A percentile compares a stretch with the other conserved stretches of the same genome.
These are phyloP conservation scores for Cepaea hortensis DNA, from an alignment of 2,888 invertebrate species.

Conservation along the genomic window DNA sequence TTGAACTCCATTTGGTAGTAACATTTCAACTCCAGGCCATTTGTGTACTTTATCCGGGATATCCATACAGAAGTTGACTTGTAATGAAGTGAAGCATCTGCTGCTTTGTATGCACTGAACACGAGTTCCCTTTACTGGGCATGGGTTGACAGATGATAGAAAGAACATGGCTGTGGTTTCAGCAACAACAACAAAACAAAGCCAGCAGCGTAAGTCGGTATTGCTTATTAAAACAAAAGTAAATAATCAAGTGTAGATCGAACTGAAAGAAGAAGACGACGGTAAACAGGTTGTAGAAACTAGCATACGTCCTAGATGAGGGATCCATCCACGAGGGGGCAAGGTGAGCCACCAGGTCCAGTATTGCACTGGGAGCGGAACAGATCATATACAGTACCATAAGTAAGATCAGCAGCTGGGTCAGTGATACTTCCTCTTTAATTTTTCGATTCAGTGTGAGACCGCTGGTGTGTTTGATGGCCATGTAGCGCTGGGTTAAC, in stretches of 20 bases:
- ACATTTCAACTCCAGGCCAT: no score
- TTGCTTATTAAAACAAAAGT: constrained; percentile 71
- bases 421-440: constrained; percentile 67
- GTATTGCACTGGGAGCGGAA: constrained; percentile 67
- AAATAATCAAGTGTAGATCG: constrained; percentile 69
- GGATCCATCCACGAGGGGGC: constrained; percentile 58
- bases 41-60: no score
- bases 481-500: constrained; percentile 60
- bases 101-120: not conserved
- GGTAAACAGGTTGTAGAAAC: constrained; percentile 67
- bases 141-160: not conserved
- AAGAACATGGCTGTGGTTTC: not conserved
- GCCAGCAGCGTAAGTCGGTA: constrained; percentile 68
- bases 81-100: not conserved
- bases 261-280: constrained; percentile 71
- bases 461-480: constrained; percentile 64
- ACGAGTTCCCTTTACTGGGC: not conserved
- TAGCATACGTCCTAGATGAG: constrained; percentile 58
- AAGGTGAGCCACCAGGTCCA: constrained; percentile 63
- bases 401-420: constrained; percentile 66
- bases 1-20: no score
- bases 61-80: no score
- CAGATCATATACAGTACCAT: constrained; percentile 67
- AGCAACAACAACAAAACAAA: constrained; percentile 70
- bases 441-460: constrained; percentile 65